These are phyloP conservation scores for Hippocampus zosterae DNA, from an alignment of 2,113 vertebrate genomes.

Conservation along the genomic window DNA sequence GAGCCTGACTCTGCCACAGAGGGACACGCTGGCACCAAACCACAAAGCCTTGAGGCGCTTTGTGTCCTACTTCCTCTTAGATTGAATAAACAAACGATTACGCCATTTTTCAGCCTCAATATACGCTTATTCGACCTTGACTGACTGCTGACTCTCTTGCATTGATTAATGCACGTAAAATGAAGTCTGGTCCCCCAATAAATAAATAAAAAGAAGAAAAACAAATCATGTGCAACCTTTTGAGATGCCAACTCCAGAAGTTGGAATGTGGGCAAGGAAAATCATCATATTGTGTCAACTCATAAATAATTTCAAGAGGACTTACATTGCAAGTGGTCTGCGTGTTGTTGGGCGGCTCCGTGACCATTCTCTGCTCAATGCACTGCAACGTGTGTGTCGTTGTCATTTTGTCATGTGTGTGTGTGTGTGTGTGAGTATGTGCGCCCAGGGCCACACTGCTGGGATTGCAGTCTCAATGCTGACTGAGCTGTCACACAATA, in stretches of 20 bases:
- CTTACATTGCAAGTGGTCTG: slow-evolving; percentile 58
- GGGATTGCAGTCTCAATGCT: slow-evolving; percentile 55
- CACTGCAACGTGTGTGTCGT: slow-evolving; percentile 44
- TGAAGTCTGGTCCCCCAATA: background rate
- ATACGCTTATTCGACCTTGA: slow-evolving; percentile 18
- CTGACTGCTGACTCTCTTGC: slow-evolving; percentile 16
- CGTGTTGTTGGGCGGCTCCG: slow-evolving; percentile 49
- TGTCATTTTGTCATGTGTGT: slow-evolving; percentile 51
- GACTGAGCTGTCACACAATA: slow-evolving; percentile 67
- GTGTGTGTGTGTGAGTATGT: slow-evolving; percentile 4
- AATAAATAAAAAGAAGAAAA: background rate
- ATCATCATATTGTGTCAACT: background rate
- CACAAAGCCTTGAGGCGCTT: slow-evolving; percentile 51
- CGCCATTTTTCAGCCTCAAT: slow-evolving; percentile 22
- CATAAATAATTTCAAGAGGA: slow-evolving; percentile 31
- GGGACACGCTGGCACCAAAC: slow-evolving; percentile 44
- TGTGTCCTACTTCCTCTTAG: slow-evolving; percentile 63
- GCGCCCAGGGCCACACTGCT: slow-evolving; percentile 46
- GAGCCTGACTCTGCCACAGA: slow-evolving; percentile 36
- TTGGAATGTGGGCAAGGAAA: background rate
- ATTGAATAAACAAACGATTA: slow-evolving; percentile 49
- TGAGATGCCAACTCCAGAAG: background rate
- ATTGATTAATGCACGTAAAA: background rate
- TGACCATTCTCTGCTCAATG: slow-evolving; percentile 48
- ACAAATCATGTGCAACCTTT: slow-evolving; percentile 2